Base-by-base conservation (phyloP, 2,888 invertebrate genomes). In the Tryphoninae sp. region DNA sequence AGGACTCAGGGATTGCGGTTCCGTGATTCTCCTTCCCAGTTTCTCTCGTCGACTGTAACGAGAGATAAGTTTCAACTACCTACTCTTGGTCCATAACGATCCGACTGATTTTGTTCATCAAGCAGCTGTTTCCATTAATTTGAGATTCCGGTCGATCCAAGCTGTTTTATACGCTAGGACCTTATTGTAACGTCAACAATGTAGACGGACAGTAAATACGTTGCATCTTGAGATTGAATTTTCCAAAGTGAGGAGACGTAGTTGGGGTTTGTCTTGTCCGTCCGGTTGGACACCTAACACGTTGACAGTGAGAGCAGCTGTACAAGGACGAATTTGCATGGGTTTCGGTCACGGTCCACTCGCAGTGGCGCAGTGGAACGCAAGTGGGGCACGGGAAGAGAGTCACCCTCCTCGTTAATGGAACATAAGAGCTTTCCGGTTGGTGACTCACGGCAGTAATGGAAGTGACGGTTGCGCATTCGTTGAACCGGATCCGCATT, bases 371-470 rank as follows among this genome's bases (percentile, higher is more conserved):
- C 58, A 58, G 62, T 11, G 64, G 26, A 78, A 75, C 33, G 62
- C n/a, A 64, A 77, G 45, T 72, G 62, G 49, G 42, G 40, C 42
- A 16, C 69, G 23, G 58, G 19, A 23, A 55, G 58, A 58, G 58
- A 72, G 26, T n/a, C 40, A 26, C 65, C 78, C 74, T 80, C 69
- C 58, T 68, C 76, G 84, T 84, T 86, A 86, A 86, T 86, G 84
- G 85, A 77, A 83, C 81, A 83, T 85, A 84, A 87, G 86, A 88
- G 86, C 85, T 83, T 86, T 81, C 80, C 72, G 67, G 82, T 72
- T 81, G 33, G 71, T 65, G 76, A 78, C 65, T 75, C 67, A 58
- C 65, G 69, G 72, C 78, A 79, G 33, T 81, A 83, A 84, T 83
- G 82, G 83, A 83, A 83, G 80, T 83, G 79, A 84, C 76, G 75